phyloP scores from a whole-genome alignment of 1,140 invertebrate species.

The Lepidurus apus region DNA sequence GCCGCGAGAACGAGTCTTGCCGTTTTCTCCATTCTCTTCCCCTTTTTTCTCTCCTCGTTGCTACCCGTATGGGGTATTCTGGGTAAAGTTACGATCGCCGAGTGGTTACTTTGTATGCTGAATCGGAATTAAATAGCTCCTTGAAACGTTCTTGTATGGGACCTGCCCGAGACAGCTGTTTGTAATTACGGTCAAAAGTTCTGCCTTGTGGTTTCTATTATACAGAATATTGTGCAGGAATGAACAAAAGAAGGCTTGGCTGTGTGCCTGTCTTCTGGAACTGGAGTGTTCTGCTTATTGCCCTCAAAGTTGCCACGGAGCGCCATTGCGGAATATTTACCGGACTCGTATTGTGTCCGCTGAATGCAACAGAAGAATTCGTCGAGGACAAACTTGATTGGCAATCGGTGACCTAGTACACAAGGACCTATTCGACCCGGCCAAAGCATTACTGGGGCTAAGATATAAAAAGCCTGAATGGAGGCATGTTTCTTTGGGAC shows the following conservation, averaged over 20 bases:
- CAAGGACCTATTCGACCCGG: background rate
- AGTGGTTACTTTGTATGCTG: background rate
- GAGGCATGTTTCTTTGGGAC: background rate
- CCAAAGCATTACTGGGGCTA: background rate
- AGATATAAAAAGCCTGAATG: background rate
- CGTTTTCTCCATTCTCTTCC: too few relatives aligned
- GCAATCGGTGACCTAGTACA: conserved; percentile 5
- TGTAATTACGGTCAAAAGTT: conserved; percentile 16
- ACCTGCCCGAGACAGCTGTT: background rate
- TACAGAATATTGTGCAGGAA: conserved; percentile 12
- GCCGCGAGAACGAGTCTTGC: too few relatives aligned
- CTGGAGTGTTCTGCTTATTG: conserved; percentile 14
- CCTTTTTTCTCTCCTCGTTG: too few relatives aligned
- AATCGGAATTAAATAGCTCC: background rate
- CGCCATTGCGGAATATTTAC: conserved; percentile 5
- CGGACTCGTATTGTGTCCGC: conserved; percentile 1
- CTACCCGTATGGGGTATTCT: too few relatives aligned
- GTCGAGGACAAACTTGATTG: conserved; percentile 13
- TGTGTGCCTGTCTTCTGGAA: conserved; percentile 6
- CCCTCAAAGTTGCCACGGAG: conserved; percentile 17
- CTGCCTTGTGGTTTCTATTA: conserved; percentile 4
- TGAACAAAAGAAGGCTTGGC: conserved; percentile 15
- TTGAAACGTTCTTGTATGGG: background rate
- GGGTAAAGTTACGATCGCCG: background rate
- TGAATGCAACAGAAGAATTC: conserved; percentile 13